Evolutionary conservation across 2,888 invertebrate species (phyloP), one percentile per base, ranked within the genome.

Genomic region (Sphaerophoria taeniata): DNA sequence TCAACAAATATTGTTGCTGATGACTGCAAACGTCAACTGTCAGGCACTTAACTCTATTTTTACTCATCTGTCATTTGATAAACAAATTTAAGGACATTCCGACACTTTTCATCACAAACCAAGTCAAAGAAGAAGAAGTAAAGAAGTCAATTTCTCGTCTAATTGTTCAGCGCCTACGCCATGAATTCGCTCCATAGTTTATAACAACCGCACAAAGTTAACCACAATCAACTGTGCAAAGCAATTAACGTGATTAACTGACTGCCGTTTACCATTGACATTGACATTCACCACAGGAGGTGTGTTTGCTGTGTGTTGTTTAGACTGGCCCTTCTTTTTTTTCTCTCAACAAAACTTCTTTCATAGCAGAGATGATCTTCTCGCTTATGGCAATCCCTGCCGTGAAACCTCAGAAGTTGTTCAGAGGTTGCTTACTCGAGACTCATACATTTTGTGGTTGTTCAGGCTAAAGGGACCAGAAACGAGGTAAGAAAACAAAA

Each of bases 161-260:
- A 12, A 31, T 53, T 39, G 24, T 53, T 53, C 61, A 63, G 36
- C 16, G 70, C 80, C 71, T 43, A 71, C 80, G 61, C 45, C 34
- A 31, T 7, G 55, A 24, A 16, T 74, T 24, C n/a, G n/a, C 24
- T 53, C 7, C 4, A 45, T 33, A 33, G 14, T 6, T 9, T 9
- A 11, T 43, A 9, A 4, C 56, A 12, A 58, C 39, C 49, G 24
- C 34, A 55, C 47, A 72, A 33, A 53, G 31, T 72, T 49, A 24
- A 69, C 67, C 79, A 76, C 31, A 65, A 67, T 72, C 84, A 61
- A 69, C 75, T 80, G 84, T 80, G 75, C 76, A 69, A 77, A 69
- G 76, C 81, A 81, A 85, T 85, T 85, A 85, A 76, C 81, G 73
- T 85, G 85, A 85, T 85, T 85, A 85, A 85, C 85, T 76, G 80